Conservation (phyloP, 2,797 vertebrate species). For the Esox lucius region DNA sequence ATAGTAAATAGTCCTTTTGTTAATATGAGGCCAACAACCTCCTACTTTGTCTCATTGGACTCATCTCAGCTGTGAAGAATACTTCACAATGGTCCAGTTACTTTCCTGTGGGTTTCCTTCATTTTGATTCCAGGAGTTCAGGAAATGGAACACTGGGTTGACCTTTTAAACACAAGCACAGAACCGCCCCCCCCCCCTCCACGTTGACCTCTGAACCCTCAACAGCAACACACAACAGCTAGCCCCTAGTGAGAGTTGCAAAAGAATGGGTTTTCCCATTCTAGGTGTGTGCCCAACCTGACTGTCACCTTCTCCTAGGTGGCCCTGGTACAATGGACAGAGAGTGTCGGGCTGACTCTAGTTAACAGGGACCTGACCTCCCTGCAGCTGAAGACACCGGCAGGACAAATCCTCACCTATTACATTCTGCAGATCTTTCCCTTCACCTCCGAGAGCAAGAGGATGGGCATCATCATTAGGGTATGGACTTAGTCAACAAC, state of each 20-base stretch:
- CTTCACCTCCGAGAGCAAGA: conserved; percentile 97
- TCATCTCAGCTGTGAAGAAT: conserved; percentile 14
- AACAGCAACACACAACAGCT: not conserved
- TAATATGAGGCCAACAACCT: not conserved
- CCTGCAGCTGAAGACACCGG: conserved; percentile 91
- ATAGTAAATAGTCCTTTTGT: not conserved
- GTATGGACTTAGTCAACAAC: conserved; percentile 61
- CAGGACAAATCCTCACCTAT: conserved; percentile 91
- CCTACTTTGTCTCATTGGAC: conserved; percentile 10
- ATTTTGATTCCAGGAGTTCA: conserved; percentile 1
- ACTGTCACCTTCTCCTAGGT: conserved; percentile 70
- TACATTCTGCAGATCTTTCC: conserved; percentile 94
- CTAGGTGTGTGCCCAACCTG: not conserved
- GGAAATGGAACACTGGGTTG: not conserved
- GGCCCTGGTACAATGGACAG: conserved; percentile 93
- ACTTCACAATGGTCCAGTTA: conserved; percentile 19
- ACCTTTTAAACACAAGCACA: not conserved
- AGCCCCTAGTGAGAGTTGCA: not conserved
- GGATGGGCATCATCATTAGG: conserved; percentile 96
- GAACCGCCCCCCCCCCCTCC: not conserved
- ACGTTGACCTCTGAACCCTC: not conserved
- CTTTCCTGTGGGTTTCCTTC: conserved; percentile 3
- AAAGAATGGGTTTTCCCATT: not conserved
- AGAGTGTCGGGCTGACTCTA: conserved; percentile 94
- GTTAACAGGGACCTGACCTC: conserved; percentile 91